Base-by-base conservation (phyloP, 1,140 invertebrate species). In the Gonatopus flavifemur region DNA sequence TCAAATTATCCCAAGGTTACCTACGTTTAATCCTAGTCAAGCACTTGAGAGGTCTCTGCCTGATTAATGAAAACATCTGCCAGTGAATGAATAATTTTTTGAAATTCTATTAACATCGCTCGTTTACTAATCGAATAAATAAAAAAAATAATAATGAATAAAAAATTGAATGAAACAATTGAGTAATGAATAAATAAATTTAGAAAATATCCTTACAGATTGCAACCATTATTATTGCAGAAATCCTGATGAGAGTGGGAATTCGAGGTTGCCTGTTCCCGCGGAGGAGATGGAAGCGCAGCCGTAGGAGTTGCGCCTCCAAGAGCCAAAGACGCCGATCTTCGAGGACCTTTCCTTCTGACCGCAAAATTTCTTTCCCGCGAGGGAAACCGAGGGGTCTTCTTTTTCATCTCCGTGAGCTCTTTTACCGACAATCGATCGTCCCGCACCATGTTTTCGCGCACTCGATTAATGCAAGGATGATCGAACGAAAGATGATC, bases 281-380 rank as follows among this genome's bases (percentile, higher is more conserved):
- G 47, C 15, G 50, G 36, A 20, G 36, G 32, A 19, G 35, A 31
- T 37, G 49, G 57, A 33, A 47, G 55, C 16, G 19, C 56, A 12
- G 45, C 49, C 15, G 57, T 40, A 24, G 57, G 52, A 2, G 62
- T 55, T 28, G 52, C 52, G 31, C 45, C 49, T 32, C 50, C 59
- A 20, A 61, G 48, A 9, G 40, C 21, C 12, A 61, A 31, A 5
- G 60, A 59, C 15, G 50, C 46, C 12, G 57, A 51, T 36, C 60
- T 61, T 33, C 67, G 47, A 3, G 63, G 45, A 0, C 60, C 64
- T 7, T 69, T 66, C 49, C 81, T 71, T 30, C 84, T 73, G 19
- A 87, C 80, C 33, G 85, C 85, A 56, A 81, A 81, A 66, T 87
- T 85, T 55, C 86, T 78, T 58, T 86, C 85, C 22, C 85, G 76